Evolutionary conservation across 2,113 vertebrate genomes (phyloP), one percentile per base, ranked within the genome.

Genomic region (Solea solea): DNA sequence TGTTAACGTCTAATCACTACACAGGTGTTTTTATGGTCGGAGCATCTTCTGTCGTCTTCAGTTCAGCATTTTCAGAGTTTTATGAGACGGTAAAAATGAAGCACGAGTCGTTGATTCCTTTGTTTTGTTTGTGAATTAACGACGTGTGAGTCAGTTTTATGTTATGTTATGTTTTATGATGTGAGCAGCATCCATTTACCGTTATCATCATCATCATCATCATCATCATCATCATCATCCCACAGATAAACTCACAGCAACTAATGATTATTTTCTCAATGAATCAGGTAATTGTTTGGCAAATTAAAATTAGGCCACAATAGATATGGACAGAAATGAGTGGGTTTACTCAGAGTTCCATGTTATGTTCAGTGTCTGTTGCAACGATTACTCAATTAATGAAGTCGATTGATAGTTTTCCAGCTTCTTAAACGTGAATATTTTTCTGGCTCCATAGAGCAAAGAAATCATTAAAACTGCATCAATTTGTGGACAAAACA

Each of bases 61-160:
- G 34, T 39, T 28, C 42, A 16, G 63, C 27, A 5, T 11, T 64
- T 16, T 27, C 41, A 9, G 40, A 39, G 9, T 61, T 52, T 27
- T 27, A 63, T 28, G 1, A 51, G 39, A 21, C 12, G 59, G 52
- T 1, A 63, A 83, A 56, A 75, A 59, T 44, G 65, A 39, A 59
- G 21, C 8, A 56, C 10, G 44, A 52, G 63, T 56, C 14, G n/a
- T 54, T 25, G 7, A 9, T 83, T 66, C 21, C 56, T 40, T 46
- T 76, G 72, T 72, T 84, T 89, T 87, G 83, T 88, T 84, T 81
- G 8, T 53, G 53, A 71, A 83, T 87, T 88, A 86, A 64, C 74
- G 81, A 81, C 56, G 85, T 75, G 50, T 73, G 75, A 82, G 66
- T 72, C 78, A 72, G 46, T 65, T 55, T 50, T 58, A 48, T 4